Evolutionary conservation across 2,113 vertebrate genomes (phyloP), one percentile per base, ranked within the genome.

Genomic region (Semnornis frantzii): DNA sequence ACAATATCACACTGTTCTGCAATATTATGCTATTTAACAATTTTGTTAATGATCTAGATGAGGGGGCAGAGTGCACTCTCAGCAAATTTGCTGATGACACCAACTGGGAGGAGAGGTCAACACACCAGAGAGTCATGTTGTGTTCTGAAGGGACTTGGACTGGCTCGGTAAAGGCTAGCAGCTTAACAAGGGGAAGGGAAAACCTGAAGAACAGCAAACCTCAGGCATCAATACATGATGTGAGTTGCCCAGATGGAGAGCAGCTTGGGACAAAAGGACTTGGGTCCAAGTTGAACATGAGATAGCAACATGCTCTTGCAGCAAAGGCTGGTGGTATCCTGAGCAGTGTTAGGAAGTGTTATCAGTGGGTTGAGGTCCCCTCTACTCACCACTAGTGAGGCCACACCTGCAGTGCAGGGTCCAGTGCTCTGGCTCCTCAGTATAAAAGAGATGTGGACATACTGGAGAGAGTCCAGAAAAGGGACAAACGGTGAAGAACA

Each of bases 81-180:
- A 52, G 31, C 17, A 54, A n/a, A 2, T 54, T 27, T 60, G 23
- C 23, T 3, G n/a, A n/a, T n/a, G n/a, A n/a, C n/a, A n/a, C n/a
- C n/a, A n/a, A n/a, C n/a, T n/a, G 23, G 8, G 6, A 64, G 25
- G 25, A 70, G 14, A 4, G 17, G 3, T 33, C 3, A 5, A 10
- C 52, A 59, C 1, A 6, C 5, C 12, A 8, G 58, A 12, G 15
- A 9, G 11, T 20, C 2, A 0, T 42, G 21, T 59, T 65, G 42
- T 39, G 33, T 58, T 58, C 24, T 57, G 25, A 33, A 63, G 10
- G 24, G 37, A 42, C 15, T 8, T 13, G 23, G 30, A 31, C 39
- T 50, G 37, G 28, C 28, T 17, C n/a, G 12, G 63, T 28, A 48
- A 70, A 39, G 17, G 46, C 46, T 48, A 48, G 19, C 18, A 48